Evolutionary conservation across 2,888 invertebrate genomes (phyloP), one percentile per base, ranked within the genome.

Genomic region (Chymomyza caudatula): DNA sequence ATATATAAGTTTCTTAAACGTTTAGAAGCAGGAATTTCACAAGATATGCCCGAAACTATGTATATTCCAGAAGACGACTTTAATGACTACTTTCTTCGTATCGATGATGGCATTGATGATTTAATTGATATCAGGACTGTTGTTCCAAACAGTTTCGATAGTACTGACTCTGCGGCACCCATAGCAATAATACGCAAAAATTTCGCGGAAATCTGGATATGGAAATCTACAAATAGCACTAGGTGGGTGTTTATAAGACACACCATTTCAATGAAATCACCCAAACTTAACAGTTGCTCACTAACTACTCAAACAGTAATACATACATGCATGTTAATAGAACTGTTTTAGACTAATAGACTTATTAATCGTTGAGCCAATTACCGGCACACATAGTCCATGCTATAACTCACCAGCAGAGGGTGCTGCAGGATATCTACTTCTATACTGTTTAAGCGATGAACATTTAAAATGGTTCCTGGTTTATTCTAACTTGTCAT

Each of bases 181-280:
- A n/a, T 44, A 44, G 44, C 5, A 19, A 54, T 44, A 3, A 15
- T 69, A 19, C 85, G 80, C 53, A 54, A 65, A 23, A 66, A 76
- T 58, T 87, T 86, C 51, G 73, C 69, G 17, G 85, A 85, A 42
- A 63, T 71, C 60, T 85, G 87, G 86, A 80, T 80, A n/a, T 86
- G 83, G 83, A 69, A 76, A 23, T 59, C n/a, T n/a, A n/a, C 58
- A 4, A 37, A 23, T 20, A 69, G 62, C 54, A 42, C 23, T 61
- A 79, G 85, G 85, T 76, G 68, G 67, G 77, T 47, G 47, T 47
- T 81, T 60, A 4, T 22, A 22, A 49, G 53, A 4, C n/a, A n/a
- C n/a, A 37, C 11, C 5, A 6, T 4, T 4, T 37, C 37, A 6
- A 6, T 11, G 37, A 37, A 37, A 37, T 37, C 37, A 11, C 37